Evolutionary conservation across 2,113 vertebrate genomes (phyloP).

Genomic region (Alethe diademata): DNA sequence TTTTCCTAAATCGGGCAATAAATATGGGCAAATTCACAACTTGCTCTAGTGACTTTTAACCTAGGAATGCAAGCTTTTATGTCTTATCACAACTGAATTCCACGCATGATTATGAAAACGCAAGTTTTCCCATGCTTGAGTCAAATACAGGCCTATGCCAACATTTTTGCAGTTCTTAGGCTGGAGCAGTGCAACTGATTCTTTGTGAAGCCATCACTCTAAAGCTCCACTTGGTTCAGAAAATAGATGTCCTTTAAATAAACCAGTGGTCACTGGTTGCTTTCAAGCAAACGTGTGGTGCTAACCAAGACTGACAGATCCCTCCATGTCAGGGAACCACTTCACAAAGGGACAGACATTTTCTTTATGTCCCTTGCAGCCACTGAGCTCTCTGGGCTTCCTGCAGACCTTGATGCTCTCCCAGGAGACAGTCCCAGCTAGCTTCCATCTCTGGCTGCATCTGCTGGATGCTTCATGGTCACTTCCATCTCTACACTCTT

Average conservation of each 20-base stretch:
- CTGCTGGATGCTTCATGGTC: background rate
- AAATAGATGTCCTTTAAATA: background rate
- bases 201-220: background rate
- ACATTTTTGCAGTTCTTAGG: background rate
- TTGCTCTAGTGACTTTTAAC: conserved; percentile 32
- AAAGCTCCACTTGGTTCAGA: background rate
- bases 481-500: background rate
- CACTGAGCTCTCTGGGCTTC: rapidly evolving
- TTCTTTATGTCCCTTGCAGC: background rate
- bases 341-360: background rate
- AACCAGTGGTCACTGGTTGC: background rate
- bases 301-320: background rate
- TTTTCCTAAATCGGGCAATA: background rate
- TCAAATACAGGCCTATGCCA: background rate
- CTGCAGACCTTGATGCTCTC: background rate
- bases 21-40: conserved; percentile 16
- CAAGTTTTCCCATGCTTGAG: conserved; percentile 26
- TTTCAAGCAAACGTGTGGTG: background rate
- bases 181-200: background rate
- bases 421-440: background rate
- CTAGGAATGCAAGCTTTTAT: conserved; percentile 4
- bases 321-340: rapidly evolving
- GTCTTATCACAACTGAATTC: conserved; percentile 36
- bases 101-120: background rate
- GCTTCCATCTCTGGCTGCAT: background rate